Evolutionary conservation across 1,140 invertebrate genomes (phyloP), one percentile per base, ranked within the genome.

Genomic region (Apolygus lucorum): DNA sequence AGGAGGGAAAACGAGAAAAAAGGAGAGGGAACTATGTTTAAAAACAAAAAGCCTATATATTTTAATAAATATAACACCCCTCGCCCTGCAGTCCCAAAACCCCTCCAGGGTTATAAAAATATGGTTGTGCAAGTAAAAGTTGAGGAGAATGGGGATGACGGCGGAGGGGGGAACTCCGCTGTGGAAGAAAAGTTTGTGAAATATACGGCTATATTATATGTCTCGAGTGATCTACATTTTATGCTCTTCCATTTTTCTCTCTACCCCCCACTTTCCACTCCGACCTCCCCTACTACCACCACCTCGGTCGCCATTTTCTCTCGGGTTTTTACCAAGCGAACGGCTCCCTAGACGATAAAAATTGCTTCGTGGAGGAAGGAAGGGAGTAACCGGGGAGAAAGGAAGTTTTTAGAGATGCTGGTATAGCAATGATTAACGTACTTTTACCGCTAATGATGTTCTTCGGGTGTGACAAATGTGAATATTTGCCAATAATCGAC

Each of bases 201-300:
- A 66, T 66, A 66, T 66, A 66, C 29, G 28, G 28, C 64, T 66
- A 66, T 66, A 66, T 66, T 66, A 66, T 66, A 66, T 66, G 64
- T 66, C 64, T 66, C 64, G 64, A 66, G 64, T 66, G 64, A 66
- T 66, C 64, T 66, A 66, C 64, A 66, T 66, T 66, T 66, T 66
- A 66, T 66, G 64, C 64, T n/a, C 28, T n/a, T 8, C 63, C 24
- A 14, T 34, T 66, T 34, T 66, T 34, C 28, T 25, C 64, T 13
- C 28, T 28, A 2, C 28, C 63, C 27, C 63, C 11, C 63, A 25
- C n/a, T 13, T 64, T 28, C 28, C 28, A 2, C 64, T 34, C 28
- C 25, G 8, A 11, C 2, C 54, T 24, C 54, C 22, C 54, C 17
- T 8, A 8, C 34, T 42, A 17, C 62, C 22, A n/a, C 62, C 62